Evolutionary conservation across 2,888 invertebrate genomes (phyloP).

Genomic region (Pristionchus maxplancki): DNA sequence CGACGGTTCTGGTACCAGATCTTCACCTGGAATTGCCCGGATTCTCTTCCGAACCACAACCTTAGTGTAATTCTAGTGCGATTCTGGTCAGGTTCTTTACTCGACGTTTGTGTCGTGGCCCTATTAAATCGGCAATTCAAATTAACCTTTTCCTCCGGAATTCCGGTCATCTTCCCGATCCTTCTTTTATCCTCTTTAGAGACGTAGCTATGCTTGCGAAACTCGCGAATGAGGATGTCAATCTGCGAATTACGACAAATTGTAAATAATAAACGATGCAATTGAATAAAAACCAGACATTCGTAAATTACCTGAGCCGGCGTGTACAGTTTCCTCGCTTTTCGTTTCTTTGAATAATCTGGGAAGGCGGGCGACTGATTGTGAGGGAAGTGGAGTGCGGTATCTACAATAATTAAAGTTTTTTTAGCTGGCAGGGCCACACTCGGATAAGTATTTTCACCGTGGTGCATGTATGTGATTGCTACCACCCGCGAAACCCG

Average conservation of each 20-base stretch:
- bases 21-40: background rate
- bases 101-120: too few relatives aligned
- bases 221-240: background rate
- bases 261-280: background rate
- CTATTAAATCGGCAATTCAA: too few relatives aligned
- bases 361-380: background rate
- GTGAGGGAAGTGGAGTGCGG: background rate
- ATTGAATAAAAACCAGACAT: background rate
- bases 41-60: too few relatives aligned
- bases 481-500: background rate
- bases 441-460: too few relatives aligned
- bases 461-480: too few relatives aligned
- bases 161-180: background rate
- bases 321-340: conserved; percentile 15
- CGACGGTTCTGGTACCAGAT: conserved; percentile 29
- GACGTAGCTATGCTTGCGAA: background rate
- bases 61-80: too few relatives aligned
- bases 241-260: background rate
- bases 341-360: background rate
- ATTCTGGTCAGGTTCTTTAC: too few relatives aligned
- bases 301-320: background rate
- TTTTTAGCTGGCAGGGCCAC: too few relatives aligned
- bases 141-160: conserved; percentile 2
- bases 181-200: conserved; percentile 1
- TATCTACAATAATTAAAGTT: background rate